Percentiles rank a stretch among this genome's conserved stretches.
phyloP scores from a whole-genome alignment of 2,888 invertebrate genomes.

The Cataglyphis livida region DNA sequence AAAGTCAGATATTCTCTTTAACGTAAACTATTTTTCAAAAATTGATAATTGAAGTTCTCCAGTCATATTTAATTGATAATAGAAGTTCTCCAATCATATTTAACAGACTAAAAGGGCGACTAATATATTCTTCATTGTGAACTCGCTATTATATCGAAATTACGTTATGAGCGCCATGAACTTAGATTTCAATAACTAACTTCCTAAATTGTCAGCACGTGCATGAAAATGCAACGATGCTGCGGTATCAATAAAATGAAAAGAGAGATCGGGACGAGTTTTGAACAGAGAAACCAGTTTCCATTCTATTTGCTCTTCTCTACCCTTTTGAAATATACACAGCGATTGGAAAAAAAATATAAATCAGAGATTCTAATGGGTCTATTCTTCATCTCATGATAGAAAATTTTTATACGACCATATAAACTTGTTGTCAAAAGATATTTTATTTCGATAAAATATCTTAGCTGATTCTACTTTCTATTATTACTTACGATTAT shows the following conservation, averaged over 20 bases:
- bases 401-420: constrained; percentile 10
- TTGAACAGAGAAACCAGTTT: constrained; percentile 40
- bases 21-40: constrained; percentile 14
- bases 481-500: background rate
- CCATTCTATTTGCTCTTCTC: constrained; percentile 12
- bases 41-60: constrained; percentile 29
- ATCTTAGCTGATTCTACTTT: constrained; percentile 6
- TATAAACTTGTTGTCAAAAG: constrained; percentile 10
- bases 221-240: constrained; percentile 44
- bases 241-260: constrained; percentile 48
- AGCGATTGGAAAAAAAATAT: constrained; percentile 26
- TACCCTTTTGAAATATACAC: constrained; percentile 14
- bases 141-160: constrained; percentile 27
- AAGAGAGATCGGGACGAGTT: constrained; percentile 40
- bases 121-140: constrained; percentile 44
- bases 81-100: constrained; percentile 20
- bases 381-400: constrained; percentile 8
- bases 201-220: constrained; percentile 49
- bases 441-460: background rate
- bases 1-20: background rate
- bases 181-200: constrained; percentile 50
- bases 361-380: constrained; percentile 8
- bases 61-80: constrained; percentile 7
- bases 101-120: constrained; percentile 37
- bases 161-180: constrained; percentile 27